A percentile compares a stretch with the other conserved stretches of the same genome.
Conservation (phyloP, 1,140 invertebrate genomes). For the Cydia fagiglandana region DNA sequence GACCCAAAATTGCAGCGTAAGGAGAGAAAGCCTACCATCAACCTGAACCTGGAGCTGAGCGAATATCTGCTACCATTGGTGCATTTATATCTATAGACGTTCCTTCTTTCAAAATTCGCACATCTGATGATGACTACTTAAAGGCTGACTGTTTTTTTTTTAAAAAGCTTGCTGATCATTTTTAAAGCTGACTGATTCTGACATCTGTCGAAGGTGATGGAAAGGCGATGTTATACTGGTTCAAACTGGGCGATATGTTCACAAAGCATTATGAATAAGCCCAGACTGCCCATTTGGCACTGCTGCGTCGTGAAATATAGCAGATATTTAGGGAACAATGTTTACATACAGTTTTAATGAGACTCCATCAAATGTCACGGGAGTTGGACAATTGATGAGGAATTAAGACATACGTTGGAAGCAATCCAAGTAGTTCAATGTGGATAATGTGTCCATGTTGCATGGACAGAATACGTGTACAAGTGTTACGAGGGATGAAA, state of each 20-base stretch:
- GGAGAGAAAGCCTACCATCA: too few species aligned
- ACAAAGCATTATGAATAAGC: neutral
- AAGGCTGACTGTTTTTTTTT: too few species aligned
- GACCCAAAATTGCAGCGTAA: too few species aligned
- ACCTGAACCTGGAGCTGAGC: too few species aligned
- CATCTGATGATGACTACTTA: too few species aligned
- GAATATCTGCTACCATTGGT: too few species aligned
- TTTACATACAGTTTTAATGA: constrained; percentile 27
- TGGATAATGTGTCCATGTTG: neutral
- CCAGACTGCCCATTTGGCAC: neutral
- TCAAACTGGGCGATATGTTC: neutral
- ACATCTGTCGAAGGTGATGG: too few species aligned
- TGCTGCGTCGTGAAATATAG: neutral
- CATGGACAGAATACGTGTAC: neutral
- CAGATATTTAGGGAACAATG: constrained; percentile 22
- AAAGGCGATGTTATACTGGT: neutral
- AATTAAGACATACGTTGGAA: neutral
- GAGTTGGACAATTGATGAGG: constrained; percentile 1
- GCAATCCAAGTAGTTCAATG: neutral
- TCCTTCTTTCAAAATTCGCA: too few species aligned
- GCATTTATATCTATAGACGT: too few species aligned
- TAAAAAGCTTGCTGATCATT: too few species aligned
- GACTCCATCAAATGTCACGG: constrained; percentile 15
- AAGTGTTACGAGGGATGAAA: neutral
- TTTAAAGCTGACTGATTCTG: neutral